Evolutionary conservation across 2,113 vertebrate species (phyloP), one percentile per base, ranked within the genome.

Genomic region (Acanthochromis polyacanthus): DNA sequence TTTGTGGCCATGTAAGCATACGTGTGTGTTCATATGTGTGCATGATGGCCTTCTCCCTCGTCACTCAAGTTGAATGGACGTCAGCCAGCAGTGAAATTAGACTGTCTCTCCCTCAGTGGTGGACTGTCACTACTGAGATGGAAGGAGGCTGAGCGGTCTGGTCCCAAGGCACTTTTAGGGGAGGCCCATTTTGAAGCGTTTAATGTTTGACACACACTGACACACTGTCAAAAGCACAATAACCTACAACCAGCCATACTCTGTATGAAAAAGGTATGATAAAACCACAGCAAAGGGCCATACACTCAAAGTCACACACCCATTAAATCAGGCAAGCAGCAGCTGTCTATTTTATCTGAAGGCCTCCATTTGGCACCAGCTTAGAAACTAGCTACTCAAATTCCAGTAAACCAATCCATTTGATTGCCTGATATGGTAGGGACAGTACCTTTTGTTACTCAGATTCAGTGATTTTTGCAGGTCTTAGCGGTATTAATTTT

Each of bases 71-170:
- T 83, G 89, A 95, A 90, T 86, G 81, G 91, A 87, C 75, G 83
- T 80, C 87, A 90, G 88, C 88, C 90, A 86, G 82, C 89, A 87
- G 91, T 93, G 93, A 95, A 95, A 94, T 95, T 91, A 91, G 85
- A 72, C 90, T 89, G 90, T 89, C 91, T 89, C 88, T 84, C 86
- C 81, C 77, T 83, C 76, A 77, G 28, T 80, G 77, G 85, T 90
- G 88, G 82, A 84, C 93, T 90, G 91, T 91, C 92, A 93, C 71
- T 62, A 40, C 2, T 0, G 88, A 88, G 84, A 82, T 77, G 63
- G 86, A 77, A 79, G 90, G 78, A 92, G 82, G 81, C 80, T 90
- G 93, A 90, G 82, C 56, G 79, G 65, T 89, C 76, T 61, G 80
- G 76, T 93, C 92, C 91, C 90, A 88, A 85, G 90, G 71, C 89